Base-by-base conservation (phyloP, 2,797 vertebrate genomes). In the Cryptoprocta ferox region DNA sequence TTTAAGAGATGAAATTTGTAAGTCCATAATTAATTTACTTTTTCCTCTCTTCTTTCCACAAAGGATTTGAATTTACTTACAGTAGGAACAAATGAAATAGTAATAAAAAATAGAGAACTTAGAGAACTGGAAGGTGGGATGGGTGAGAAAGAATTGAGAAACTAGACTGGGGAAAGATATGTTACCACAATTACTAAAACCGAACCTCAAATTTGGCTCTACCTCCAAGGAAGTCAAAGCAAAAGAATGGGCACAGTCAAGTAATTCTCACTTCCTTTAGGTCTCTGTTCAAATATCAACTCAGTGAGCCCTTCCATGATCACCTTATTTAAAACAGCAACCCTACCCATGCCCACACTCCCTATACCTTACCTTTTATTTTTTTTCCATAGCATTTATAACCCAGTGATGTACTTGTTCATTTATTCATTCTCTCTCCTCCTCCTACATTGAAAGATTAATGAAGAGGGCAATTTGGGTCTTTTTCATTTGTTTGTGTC, bases 51-150 rank as follows among this genome's bases (percentile, higher is more conserved):
- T 76, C n/a, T 76, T 95, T 90, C 32, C 50, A 90, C 28, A 93
- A 82, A 93, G 37, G 37, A 95, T 73, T n/a, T 95, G 45, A 84
- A 80, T 81, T 92, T 90, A 66, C 66, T 95, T 94, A 80, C 0
- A 87, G 50, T 90, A 65, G 35, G 45, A 91, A 82, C 53, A 93
- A 83, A 75, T 85, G 92, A 65, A 35, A 50, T 3, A 66, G 10
- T 80, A 76, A 50, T 30, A 79, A 83, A 91, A 92, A 28, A 82
- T 4, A 85, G 15, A 76, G 32, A 93, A 92, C 28, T 78, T 4
- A 85, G 15, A 76, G 35, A 93, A 92, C 28, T 78, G 28, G 50
- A 92, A 56, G 13, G 18, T 35, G 28, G 21, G 26, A 79, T 75
- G 85, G 11, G 32, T 92, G 81, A 73, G 68, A 80, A 78, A 84